These are phyloP conservation scores for Steromphala cineraria DNA, from an alignment of 2,888 invertebrate genomes.

Conservation along the genomic window DNA sequence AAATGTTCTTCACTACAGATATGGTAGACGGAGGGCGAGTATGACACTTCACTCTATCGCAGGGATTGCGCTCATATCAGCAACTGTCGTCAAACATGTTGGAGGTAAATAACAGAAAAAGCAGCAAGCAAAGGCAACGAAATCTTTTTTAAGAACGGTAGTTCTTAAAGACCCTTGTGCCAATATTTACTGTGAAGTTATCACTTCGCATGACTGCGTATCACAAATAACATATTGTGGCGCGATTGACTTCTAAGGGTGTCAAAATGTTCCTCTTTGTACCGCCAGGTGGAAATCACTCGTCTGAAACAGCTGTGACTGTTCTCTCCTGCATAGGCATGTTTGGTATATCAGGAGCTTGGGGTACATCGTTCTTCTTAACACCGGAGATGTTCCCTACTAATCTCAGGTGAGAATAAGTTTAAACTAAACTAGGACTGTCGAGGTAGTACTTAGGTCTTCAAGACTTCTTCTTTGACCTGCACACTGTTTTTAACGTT, in stretches of 20 bases:
- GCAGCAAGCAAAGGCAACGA: no score
- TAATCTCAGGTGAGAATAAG: slow-evolving; percentile 48
- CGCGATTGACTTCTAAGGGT: no score
- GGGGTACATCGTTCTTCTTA: slow-evolving; percentile 52
- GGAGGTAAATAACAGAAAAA: neutral
- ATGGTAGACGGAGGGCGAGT: slow-evolving; percentile 11
- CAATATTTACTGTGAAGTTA: no score
- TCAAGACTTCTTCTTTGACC: no score
- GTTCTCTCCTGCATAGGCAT: slow-evolving; percentile 52
- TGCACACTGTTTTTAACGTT: no score
- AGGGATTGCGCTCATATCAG: neutral
- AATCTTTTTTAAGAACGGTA: no score
- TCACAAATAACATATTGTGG: no score
- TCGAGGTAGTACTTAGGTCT: no score
- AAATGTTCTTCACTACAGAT: neutral
- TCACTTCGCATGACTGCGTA: no score
- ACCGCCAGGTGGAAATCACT: neutral
- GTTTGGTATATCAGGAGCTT: slow-evolving; percentile 55
- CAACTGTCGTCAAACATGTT: neutral
- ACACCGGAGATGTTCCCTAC: slow-evolving; percentile 62
- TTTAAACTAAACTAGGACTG: no score
- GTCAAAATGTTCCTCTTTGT: no score
- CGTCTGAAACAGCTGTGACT: slow-evolving; percentile 2
- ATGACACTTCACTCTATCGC: slow-evolving; percentile 11
- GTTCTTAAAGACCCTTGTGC: no score